phyloP scores from a whole-genome alignment of 2,888 invertebrate species.

The Tetramorium bicarinatum region DNA sequence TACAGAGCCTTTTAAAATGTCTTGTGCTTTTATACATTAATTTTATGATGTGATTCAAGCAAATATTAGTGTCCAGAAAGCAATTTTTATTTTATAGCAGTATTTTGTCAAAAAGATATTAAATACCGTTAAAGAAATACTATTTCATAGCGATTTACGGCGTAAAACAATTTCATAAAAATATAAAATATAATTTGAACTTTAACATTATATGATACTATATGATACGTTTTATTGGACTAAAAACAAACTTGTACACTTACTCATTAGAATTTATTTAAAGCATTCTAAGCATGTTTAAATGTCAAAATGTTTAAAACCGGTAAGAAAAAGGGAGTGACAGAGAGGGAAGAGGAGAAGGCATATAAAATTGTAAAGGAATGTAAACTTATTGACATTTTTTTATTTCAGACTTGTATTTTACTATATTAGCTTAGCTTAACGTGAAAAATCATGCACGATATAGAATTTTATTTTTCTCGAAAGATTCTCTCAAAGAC shows the following conservation, averaged over 20 bases:
- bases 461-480: not conserved
- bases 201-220: not conserved
- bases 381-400: slow-evolving; percentile 6
- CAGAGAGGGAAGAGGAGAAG: not conserved
- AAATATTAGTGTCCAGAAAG: not conserved
- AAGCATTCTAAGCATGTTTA: not conserved
- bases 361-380: not conserved
- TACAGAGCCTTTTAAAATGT: not conserved
- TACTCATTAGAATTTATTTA: slow-evolving; percentile 5
- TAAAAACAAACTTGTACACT: not conserved
- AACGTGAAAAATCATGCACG: not conserved
- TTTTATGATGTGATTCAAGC: not conserved
- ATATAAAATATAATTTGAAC: not conserved
- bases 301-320: not conserved
- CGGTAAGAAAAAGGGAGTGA: not conserved
- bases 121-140: not conserved
- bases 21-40: not conserved
- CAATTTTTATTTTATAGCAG: not conserved
- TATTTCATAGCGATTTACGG: not conserved
- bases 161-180: slow-evolving; percentile 1
- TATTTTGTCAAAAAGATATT: not conserved
- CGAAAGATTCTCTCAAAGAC: not conserved
- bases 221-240: not conserved
- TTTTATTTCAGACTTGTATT: not conserved
- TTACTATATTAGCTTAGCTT: not conserved